A percentile compares a stretch with the other conserved stretches of the same genome.
Conservation (phyloP, 2,888 invertebrate species). For the Tromatobia lineatoria region DNA sequence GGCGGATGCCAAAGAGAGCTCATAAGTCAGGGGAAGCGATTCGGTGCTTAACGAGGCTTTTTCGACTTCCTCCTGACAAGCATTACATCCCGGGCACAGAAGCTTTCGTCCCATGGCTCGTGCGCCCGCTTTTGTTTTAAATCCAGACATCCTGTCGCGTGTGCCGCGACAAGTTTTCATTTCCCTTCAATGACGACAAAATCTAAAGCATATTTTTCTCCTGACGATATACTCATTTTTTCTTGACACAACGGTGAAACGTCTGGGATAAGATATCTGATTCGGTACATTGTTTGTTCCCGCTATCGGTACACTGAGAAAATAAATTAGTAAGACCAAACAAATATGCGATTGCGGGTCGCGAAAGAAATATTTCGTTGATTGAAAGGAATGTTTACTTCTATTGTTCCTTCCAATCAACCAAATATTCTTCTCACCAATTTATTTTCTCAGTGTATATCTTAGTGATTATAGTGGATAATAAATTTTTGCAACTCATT, state of each 20-base stretch:
- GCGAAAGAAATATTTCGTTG: too few species aligned
- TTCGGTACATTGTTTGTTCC: not conserved
- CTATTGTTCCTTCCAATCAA: too few species aligned
- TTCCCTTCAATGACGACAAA: conserved; percentile 14
- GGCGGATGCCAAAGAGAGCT: conserved; percentile 62
- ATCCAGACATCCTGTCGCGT: conserved; percentile 64
- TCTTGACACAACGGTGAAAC: not conserved
- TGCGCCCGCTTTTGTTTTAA: conserved; percentile 65
- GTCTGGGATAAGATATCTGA: not conserved
- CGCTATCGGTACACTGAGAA: too few species aligned
- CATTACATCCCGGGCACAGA: conserved; percentile 43
- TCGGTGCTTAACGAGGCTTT: conserved; percentile 70
- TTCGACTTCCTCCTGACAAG: conserved; percentile 70
- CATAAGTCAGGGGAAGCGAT: conserved; percentile 67
- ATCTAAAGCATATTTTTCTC: conserved; percentile 11
- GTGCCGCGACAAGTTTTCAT: conserved; percentile 14
- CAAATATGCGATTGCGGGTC: too few species aligned
- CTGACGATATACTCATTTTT: not conserved
- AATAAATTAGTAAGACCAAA: too few species aligned
- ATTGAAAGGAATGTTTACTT: too few species aligned
- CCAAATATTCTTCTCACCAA: too few species aligned
- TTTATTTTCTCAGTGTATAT: too few species aligned
- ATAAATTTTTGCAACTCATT: too few species aligned
- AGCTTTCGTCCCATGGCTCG: conserved; percentile 15
- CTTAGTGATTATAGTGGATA: not conserved